Conservation (phyloP, 2,888 invertebrate species). For the Scrobipalpa atriplicella region DNA sequence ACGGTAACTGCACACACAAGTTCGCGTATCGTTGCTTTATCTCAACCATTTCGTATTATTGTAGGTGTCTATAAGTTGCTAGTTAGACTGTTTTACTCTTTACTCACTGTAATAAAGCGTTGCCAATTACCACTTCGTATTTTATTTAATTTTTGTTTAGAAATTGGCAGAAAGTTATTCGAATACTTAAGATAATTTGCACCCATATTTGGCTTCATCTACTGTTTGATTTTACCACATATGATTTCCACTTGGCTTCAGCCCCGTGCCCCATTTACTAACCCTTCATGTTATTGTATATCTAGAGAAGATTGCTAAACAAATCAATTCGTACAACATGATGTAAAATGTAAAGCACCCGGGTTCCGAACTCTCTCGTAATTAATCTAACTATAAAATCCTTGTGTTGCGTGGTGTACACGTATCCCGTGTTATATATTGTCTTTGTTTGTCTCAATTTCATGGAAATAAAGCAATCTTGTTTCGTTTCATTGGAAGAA, state of each 20-base stretch:
- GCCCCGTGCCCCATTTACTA: conserved; percentile 2
- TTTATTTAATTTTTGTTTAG: too few species aligned
- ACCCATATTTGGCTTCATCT: too few species aligned
- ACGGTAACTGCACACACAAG: background rate
- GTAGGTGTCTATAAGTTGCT: background rate
- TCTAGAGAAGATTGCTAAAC: conserved; percentile 72
- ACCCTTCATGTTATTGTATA: conserved; percentile 26
- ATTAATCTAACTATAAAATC: conserved; percentile 77
- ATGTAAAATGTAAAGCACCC: conserved; percentile 82
- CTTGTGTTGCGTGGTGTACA: conserved; percentile 67
- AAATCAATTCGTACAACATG: conserved; percentile 77
- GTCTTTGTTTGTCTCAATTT: conserved; percentile 68
- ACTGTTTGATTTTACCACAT: too few species aligned
- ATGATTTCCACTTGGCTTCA: background rate
- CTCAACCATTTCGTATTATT: background rate
- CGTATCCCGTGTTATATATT: conserved; percentile 75
- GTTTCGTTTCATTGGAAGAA: conserved; percentile 71
- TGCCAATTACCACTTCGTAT: too few species aligned
- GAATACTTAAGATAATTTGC: too few species aligned
- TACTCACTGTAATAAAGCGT: too few species aligned
- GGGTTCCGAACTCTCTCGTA: conserved; percentile 80
- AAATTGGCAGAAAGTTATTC: too few species aligned
- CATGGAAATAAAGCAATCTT: conserved; percentile 33
- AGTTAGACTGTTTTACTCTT: too few species aligned
- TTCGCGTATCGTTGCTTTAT: background rate